Evolutionary conservation across 1,140 invertebrate genomes (phyloP), one percentile per base, ranked within the genome.

Genomic region (Megalopta genalis): DNA sequence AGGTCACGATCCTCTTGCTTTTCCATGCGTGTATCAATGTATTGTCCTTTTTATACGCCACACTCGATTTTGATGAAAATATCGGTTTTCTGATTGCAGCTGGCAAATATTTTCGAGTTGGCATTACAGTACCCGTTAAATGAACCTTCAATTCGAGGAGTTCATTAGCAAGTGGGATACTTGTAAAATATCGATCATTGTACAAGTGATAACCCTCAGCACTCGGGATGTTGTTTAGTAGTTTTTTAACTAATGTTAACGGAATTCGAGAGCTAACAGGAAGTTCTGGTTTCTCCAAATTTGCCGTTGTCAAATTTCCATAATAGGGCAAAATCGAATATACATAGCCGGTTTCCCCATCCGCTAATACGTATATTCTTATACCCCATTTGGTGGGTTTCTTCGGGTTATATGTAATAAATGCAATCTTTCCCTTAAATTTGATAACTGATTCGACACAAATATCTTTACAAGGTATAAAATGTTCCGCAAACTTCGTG

Each of bases 81-180:
- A n/a, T 72, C 39, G 68, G 54, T 65, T 84, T 85, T 46, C 77
- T 87, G 72, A 87, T 85, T 63, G 10, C 49, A 72, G 62, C 25
- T 60, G 76, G 77, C 57, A 87, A 54, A 25, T 74, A 39, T 81
- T 86, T 86, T 70, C 80, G 72, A 57, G 80, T 88, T 66, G 60
- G 70, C 54, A 78, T 68, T 71, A 86, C 72, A 37, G 83, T 83
- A 46, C 68, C 77, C 18, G 81, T 85, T 46, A 85, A 67, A 77
- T 77, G 60, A 60, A 67, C 18, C 42, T 83, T 83, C 42, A 86
- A 12, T 74, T 87, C 82, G 4, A 80, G 32, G 64, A 85, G 65
- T 82, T 87, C 76, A 46, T 83, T 23, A 4, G 72, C 78, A 64
- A 86, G 66, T 2, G 65, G 68, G 23, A 81, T 73, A 74, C 71